Conservation (phyloP, 2,797 vertebrate species). For the Eleutherodactylus coqui region DNA sequence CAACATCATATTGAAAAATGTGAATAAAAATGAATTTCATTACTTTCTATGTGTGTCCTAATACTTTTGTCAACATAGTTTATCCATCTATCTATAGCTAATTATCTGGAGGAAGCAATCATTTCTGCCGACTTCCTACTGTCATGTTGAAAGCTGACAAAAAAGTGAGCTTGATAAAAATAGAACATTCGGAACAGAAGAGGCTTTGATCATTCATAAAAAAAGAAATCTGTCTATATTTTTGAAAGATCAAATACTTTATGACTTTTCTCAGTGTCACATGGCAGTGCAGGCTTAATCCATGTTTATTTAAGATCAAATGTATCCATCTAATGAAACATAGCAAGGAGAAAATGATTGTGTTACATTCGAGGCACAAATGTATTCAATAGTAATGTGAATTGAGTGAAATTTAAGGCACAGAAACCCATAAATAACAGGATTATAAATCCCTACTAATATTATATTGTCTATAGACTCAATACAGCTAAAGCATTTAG, state of each 20-base stretch:
- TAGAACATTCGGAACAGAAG: neutral
- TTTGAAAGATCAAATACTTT: conserved; percentile 18
- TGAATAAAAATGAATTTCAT: too few relatives aligned
- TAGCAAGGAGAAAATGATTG: neutral
- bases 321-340: neutral
- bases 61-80: too few relatives aligned
- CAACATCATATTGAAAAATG: too few relatives aligned
- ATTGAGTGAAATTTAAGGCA: neutral
- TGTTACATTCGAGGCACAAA: neutral
- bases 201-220: conserved; percentile 5
- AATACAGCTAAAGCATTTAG: too few relatives aligned
- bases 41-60: too few relatives aligned
- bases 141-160: neutral
- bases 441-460: too few relatives aligned
- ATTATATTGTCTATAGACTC: too few relatives aligned
- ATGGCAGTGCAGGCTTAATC: neutral
- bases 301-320: neutral
- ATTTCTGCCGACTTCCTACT: neutral
- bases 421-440: too few relatives aligned
- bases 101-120: neutral
- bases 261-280: neutral
- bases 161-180: conserved; percentile 15
- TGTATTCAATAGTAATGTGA: neutral
- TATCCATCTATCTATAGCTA: neutral
- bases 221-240: conserved; percentile 12